Evolutionary conservation across 2,888 invertebrate genomes (phyloP).

Genomic region (Lepidonotus clava): DNA sequence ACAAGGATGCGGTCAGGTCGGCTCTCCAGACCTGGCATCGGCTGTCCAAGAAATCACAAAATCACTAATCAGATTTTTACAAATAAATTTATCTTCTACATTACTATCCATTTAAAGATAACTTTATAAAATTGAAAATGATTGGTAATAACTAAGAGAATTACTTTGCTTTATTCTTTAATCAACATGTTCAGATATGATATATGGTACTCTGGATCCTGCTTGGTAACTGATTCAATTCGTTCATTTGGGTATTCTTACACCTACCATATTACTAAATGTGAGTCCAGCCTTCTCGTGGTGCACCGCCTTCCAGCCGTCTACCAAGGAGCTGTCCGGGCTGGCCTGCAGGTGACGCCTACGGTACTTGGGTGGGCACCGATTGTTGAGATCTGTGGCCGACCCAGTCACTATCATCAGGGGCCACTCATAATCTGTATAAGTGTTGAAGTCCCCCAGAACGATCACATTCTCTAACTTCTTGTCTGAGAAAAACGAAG

Average conservation of each 20-base stretch:
- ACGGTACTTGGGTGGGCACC: conserved; percentile 15
- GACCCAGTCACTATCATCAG: conserved; percentile 65
- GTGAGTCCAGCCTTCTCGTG: conserved; percentile 66
- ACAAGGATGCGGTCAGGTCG: conserved; percentile 75
- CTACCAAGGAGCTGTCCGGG: conserved; percentile 3
- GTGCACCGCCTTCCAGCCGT: conserved; percentile 42
- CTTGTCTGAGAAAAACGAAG: conserved; percentile 9
- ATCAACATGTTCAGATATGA: background rate
- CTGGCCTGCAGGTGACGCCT: background rate
- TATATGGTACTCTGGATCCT: no score
- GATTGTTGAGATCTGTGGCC: conserved; percentile 14
- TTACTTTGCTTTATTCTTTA: background rate
- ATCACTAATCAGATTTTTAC: background rate
- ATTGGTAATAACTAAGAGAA: no score
- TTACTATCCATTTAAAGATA: background rate
- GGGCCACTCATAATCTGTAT: conserved; percentile 71
- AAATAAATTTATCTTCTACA: background rate
- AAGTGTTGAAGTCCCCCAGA: conserved; percentile 75
- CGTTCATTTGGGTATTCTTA: no score
- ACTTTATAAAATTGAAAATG: background rate
- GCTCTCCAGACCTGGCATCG: conserved; percentile 73
- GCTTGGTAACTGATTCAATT: no score
- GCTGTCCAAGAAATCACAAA: conserved; percentile 67
- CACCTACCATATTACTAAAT: conserved; percentile 76
- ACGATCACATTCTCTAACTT: conserved; percentile 68